Base-by-base conservation (phyloP, 2,888 invertebrate genomes). In the Baccha elongata region DNA sequence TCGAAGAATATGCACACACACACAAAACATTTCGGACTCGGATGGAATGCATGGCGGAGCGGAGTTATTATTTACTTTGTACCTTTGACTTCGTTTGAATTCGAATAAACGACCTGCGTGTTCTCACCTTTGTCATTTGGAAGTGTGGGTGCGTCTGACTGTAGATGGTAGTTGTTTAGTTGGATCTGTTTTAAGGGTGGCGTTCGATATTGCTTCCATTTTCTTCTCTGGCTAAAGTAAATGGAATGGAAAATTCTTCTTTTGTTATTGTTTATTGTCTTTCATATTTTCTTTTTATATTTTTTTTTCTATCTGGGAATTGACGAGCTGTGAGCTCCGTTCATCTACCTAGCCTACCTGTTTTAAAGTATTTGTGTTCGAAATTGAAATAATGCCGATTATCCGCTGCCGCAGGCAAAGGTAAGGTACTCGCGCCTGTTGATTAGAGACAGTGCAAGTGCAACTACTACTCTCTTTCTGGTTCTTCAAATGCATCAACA, bases 21-120 rank as follows among this genome's bases (percentile, higher is more conserved):
- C 29, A 44, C 58, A 15, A 15, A n/a, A 10, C 2, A 23, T 58
- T 40, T 58, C 40, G 40, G 40, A 53, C 10, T 10, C 46, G 8
- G n/a, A 48, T 40, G 64, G 35, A 44, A 42, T 44, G 42, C 26
- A 74, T 67, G 23, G 74, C 50, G 15, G 48, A 32, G 65, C 40
- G n/a, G n/a, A n/a, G n/a, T n/a, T n/a, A n/a, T n/a, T 72, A 74
- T 84, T 79, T 84, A 65, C 53, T 79, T 78, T 0, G 60, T 84
- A 64, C 65, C 46, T 64, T 78, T 13, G 68, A 50, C 15, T 68
- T 69, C 71, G 75, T 46, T 35, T 60, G 81, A 83, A 76, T 3
- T 4, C 23, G 23, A 23, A 4, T 23, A 5, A 53, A 37, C 67
- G 81, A 83, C 83, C 78, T 83, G 83, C 83, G 83, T 72, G 62